Evolutionary conservation across 2,113 vertebrate genomes (phyloP).

Genomic region (Tiliqua scincoides): DNA sequence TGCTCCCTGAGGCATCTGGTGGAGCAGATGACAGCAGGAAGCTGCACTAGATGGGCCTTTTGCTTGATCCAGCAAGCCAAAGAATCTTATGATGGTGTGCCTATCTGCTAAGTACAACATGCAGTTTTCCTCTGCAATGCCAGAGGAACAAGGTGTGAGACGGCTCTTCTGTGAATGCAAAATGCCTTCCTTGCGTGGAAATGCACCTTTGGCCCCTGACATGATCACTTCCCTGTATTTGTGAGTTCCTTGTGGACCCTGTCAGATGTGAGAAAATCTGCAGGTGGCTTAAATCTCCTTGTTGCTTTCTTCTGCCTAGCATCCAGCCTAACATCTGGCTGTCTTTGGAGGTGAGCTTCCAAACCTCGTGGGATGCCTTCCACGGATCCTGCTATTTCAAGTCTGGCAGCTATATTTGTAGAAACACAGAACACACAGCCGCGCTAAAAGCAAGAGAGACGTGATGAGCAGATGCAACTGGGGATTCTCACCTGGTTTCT

Average conservation of each 20-base stretch:
- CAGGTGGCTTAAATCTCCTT: neutral
- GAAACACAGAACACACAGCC: neutral
- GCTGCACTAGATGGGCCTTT: no score
- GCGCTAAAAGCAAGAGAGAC: neutral
- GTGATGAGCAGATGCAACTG: neutral
- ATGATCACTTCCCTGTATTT: no score
- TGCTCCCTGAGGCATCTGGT: no score
- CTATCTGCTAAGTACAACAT: neutral
- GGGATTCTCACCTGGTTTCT: neutral
- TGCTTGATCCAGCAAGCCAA: no score
- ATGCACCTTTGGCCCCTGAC: no score
- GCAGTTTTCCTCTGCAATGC: neutral
- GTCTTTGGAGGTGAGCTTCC: neutral
- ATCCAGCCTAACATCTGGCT: neutral
- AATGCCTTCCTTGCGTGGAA: no score
- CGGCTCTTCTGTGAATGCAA: no score
- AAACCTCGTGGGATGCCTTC: neutral
- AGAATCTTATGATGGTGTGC: no score
- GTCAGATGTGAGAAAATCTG: neutral
- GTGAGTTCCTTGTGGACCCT: neutral
- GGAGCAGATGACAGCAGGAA: no score
- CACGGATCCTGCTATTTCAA: neutral
- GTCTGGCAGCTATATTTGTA: neutral
- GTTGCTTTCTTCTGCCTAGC: neutral
- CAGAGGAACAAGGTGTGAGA: neutral